A percentile compares a stretch with the other conserved stretches of the same genome.
phyloP scores from a whole-genome alignment of 2,888 invertebrate species.

The Xylota sylvarum region DNA sequence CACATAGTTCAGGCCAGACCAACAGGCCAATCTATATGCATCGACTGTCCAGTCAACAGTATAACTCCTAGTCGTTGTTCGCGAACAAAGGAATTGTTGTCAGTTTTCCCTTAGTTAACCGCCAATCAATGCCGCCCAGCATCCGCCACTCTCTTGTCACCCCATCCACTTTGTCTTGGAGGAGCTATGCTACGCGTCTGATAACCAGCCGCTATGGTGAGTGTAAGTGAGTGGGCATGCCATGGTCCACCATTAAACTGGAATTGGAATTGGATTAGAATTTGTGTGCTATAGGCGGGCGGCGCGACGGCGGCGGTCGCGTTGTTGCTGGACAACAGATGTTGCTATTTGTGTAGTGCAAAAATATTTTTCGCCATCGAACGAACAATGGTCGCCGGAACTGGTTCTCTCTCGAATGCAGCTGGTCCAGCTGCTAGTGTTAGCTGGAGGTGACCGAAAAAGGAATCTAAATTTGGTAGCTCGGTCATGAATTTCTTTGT shows the following conservation, averaged over 20 bases:
- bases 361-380: slow-evolving; percentile 32
- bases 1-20: slow-evolving; percentile 48
- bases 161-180: slow-evolving; percentile 27
- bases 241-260: slow-evolving; percentile 34
- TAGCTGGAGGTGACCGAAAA: slow-evolving; percentile 34
- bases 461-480: slow-evolving; percentile 33
- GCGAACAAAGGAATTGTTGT: slow-evolving; percentile 76
- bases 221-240: slow-evolving; percentile 58
- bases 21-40: slow-evolving; percentile 42
- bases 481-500: slow-evolving; percentile 30
- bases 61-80: slow-evolving; percentile 50
- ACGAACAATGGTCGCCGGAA: slow-evolving; percentile 43
- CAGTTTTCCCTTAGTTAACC: slow-evolving; percentile 75
- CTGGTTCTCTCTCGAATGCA: slow-evolving; percentile 52
- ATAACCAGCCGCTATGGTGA: slow-evolving; percentile 37
- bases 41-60: slow-evolving; percentile 41
- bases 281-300: slow-evolving; percentile 47
- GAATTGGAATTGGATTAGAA: slow-evolving; percentile 74
- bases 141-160: slow-evolving; percentile 56
- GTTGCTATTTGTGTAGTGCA: slow-evolving; percentile 65
- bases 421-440: slow-evolving; percentile 51
- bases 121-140: slow-evolving; percentile 76
- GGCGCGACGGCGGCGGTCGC: neutral
- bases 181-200: slow-evolving; percentile 13
- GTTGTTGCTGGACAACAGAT: slow-evolving; percentile 66